Evolutionary conservation across 1,140 invertebrate species (phyloP).

Genomic region (Laupala kohalensis): DNA sequence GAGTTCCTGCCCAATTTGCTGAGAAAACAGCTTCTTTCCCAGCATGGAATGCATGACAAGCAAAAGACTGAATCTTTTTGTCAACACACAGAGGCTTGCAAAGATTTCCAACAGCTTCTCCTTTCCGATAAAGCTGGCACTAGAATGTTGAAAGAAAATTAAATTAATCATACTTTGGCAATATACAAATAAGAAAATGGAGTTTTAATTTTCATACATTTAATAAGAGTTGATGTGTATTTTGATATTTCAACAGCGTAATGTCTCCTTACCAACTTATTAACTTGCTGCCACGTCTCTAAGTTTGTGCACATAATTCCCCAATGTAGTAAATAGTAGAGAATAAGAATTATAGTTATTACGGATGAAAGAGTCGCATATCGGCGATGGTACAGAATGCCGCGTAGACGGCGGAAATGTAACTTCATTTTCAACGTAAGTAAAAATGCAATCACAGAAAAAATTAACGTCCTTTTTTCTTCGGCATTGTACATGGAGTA

Average conservation of each 20-base stretch:
- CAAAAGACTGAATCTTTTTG: conserved; percentile 34
- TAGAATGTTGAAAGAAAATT: conserved; percentile 25
- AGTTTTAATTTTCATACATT: not conserved
- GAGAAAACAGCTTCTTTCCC: conserved; percentile 43
- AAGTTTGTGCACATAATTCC: conserved; percentile 41
- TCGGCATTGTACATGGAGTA: not conserved
- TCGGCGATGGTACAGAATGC: conserved; percentile 29
- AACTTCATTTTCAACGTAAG: conserved; percentile 16
- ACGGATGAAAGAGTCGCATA: conserved; percentile 20
- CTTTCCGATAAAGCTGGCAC: conserved; percentile 36
- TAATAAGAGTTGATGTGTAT: not conserved
- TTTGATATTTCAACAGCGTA: not conserved
- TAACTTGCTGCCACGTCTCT: conserved; percentile 37
- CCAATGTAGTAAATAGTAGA: conserved; percentile 37
- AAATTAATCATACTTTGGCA: not conserved
- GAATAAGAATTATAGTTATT: conserved; percentile 19
- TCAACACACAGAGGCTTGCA: conserved; percentile 39
- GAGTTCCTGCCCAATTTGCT: conserved; percentile 35
- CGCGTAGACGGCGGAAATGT: conserved; percentile 27
- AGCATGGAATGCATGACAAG: conserved; percentile 39
- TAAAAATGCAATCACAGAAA: not conserved
- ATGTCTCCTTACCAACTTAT: conserved; percentile 35
- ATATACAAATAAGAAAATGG: not conserved
- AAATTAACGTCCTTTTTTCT: not conserved
- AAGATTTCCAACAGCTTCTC: conserved; percentile 37